Evolutionary conservation across 2,888 invertebrate genomes (phyloP), one percentile per base, ranked within the genome.

Genomic region (Cordilura impudica): DNA sequence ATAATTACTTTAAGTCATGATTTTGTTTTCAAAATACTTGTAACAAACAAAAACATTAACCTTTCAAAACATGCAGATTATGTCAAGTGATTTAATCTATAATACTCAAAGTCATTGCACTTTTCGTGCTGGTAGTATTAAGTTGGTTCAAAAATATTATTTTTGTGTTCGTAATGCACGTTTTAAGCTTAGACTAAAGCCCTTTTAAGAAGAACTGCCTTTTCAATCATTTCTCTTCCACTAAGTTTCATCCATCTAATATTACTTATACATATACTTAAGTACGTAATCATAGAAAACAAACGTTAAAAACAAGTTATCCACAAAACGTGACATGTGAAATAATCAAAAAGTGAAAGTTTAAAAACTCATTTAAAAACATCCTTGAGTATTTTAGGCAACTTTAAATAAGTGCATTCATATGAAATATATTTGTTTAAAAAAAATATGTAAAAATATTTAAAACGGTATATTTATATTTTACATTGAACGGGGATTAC

Each of bases 251-350:
- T 39, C n/a, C n/a, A n/a, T 39, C 16, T 63, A 26, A 3, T 49
- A 7, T 12, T 21, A 12, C 8, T 26, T 14, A 12, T n/a, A n/a
- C n/a, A n/a, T n/a, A n/a, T n/a, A n/a, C n/a, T n/a, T n/a, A n/a
- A n/a, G n/a, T n/a, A 35, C 23, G 58, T 58, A 31, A 7, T 8
- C 4, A 49, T 23, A 35, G 18, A 65, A 39, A 47, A 47, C 26
- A 49, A 65, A 65, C 35, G 53, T 18, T 14, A 71, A 39, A 14
- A 39, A 53, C 45, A 23, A 49, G 26, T 65, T 65, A 56, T 65
- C 16, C 18, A 39, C 29, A 76, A 73, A 73, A 69, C 78, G 78
- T 78, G 78, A 69, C 78, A 69, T 69, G 21, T 43, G 14, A 8
- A 61, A 77, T n/a, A 45, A 49, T 18, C 26, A 63, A 53, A 65